phyloP scores from a whole-genome alignment of 1,140 invertebrate species.

The Bombus balteatus region DNA sequence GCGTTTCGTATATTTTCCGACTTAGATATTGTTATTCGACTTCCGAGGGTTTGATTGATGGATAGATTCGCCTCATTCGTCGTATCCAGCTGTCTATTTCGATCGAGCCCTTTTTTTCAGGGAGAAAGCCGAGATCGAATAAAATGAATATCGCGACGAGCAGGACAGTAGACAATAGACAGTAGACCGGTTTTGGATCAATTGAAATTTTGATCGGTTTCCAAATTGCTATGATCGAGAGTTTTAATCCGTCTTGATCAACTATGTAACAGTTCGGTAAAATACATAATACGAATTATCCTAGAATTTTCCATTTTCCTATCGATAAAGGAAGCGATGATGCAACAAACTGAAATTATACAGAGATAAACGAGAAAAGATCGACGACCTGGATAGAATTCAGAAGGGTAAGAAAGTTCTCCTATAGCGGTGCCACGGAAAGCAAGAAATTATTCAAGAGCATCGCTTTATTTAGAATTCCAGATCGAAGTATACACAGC shows the following conservation, averaged over 20 bases:
- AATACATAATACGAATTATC: neutral
- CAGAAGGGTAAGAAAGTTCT: neutral
- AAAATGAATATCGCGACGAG: neutral
- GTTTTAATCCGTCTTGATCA: neutral
- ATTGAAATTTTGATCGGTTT: neutral
- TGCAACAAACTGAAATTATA: neutral
- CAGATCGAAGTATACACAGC: neutral
- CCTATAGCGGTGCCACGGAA: neutral
- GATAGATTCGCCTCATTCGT: neutral
- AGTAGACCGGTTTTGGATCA: neutral
- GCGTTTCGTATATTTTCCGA: constrained; percentile 27
- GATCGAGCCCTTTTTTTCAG: neutral
- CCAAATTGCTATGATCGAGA: too few species aligned
- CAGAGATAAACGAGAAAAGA: neutral
- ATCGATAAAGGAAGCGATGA: neutral
- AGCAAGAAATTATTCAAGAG: constrained; percentile 9
- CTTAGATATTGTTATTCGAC: constrained; percentile 47
- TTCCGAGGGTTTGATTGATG: constrained; percentile 20
- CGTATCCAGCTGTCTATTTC: neutral
- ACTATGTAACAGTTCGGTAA: neutral
- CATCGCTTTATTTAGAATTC: neutral
- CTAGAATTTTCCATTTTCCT: neutral
- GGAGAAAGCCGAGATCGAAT: neutral
- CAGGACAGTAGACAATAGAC: neutral
- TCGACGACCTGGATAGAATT: neutral